Evolutionary conservation across 1,140 invertebrate genomes (phyloP).

Genomic region (Eubasilissa regina): DNA sequence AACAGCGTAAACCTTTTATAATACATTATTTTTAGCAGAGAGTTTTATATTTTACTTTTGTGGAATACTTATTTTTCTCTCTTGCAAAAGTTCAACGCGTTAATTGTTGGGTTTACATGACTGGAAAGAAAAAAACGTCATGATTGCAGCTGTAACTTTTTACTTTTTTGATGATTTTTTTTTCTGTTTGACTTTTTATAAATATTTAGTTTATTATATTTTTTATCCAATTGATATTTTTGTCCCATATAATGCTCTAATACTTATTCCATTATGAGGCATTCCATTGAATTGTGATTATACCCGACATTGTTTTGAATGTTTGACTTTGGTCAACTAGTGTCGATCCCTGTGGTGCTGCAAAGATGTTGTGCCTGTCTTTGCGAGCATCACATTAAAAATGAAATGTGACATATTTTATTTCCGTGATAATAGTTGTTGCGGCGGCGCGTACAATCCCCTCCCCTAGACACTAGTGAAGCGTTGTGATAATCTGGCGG

Average conservation of each 20-base stretch:
- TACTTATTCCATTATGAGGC: background rate
- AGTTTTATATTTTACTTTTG: no score
- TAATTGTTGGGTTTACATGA: no score
- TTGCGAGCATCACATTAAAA: conserved; percentile 32
- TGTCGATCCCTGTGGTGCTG: conserved; percentile 27
- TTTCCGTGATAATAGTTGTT: conserved; percentile 3
- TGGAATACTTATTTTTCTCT: no score
- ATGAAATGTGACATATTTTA: background rate
- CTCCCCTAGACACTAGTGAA: conserved; percentile 9
- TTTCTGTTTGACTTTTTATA: no score
- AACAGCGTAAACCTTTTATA: no score
- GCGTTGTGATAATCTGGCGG: conserved; percentile 38
- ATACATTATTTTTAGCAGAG: no score
- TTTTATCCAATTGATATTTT: background rate
- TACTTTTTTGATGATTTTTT: background rate
- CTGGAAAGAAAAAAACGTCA: no score
- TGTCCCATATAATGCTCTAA: background rate
- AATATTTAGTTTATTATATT: no score
- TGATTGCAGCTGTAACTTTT: background rate
- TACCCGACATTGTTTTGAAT: conserved; percentile 1
- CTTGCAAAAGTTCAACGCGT: no score
- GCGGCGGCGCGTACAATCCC: conserved; percentile 3
- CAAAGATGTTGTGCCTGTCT: conserved; percentile 58
- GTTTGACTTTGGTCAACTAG: conserved; percentile 14
- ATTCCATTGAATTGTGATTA: background rate